These are phyloP conservation scores for Rhynchopsitta pachyrhyncha DNA, from an alignment of 2,113 vertebrate species.

Conservation along the genomic window DNA sequence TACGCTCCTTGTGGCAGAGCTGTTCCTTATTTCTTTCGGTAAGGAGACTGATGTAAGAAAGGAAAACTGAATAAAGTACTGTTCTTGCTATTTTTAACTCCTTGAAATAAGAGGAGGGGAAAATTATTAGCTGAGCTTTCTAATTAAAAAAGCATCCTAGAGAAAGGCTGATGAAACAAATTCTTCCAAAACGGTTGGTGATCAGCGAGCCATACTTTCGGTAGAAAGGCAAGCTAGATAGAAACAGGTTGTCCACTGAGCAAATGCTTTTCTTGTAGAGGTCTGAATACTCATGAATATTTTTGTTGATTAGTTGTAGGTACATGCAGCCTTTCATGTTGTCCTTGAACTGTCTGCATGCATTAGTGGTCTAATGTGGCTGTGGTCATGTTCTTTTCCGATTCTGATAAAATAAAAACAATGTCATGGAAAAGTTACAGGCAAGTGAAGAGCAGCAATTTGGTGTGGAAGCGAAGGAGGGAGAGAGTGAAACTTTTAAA, in stretches of 20 bases:
- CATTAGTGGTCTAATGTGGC: background rate
- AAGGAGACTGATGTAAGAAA: background rate
- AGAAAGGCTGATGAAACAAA: background rate
- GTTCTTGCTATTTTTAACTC: background rate
- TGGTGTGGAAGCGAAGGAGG: background rate
- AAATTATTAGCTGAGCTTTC: background rate
- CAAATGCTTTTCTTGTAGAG: background rate
- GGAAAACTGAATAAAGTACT: background rate
- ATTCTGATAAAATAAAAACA: background rate
- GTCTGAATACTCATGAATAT: background rate
- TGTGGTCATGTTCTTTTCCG: background rate
- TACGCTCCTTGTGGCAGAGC: background rate
- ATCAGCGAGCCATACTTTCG: background rate
- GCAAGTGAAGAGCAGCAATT: background rate
- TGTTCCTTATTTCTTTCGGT: background rate
- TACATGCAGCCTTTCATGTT: background rate
- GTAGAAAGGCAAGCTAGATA: background rate
- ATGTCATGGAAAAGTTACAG: background rate
- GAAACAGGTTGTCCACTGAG: background rate
- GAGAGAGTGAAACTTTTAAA: background rate
- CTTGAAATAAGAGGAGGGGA: background rate
- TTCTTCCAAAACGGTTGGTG: background rate
- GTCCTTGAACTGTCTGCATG: background rate
- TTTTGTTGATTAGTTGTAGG: background rate
- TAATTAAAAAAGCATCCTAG: background rate